Evolutionary conservation across 1,140 invertebrate species (phyloP).

Genomic region (Bombus huntii): DNA sequence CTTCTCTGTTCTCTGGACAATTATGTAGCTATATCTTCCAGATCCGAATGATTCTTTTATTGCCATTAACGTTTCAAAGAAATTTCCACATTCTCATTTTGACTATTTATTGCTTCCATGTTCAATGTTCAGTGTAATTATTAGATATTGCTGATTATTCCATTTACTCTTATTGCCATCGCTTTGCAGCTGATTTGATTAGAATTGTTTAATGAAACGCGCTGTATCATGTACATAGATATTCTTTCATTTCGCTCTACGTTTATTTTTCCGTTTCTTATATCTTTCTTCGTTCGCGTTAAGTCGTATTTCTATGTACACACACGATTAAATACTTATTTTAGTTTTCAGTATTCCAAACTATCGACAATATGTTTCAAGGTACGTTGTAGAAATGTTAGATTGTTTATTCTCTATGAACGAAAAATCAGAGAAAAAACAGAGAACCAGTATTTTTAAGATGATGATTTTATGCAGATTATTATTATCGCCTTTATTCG

Average conservation of each 20-base stretch:
- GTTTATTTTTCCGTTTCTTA: slow-evolving; percentile 32
- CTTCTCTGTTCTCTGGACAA: slow-evolving; percentile 26
- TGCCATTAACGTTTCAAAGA: slow-evolving; percentile 35
- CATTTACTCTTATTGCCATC: slow-evolving; percentile 67
- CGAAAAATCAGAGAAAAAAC: slow-evolving; percentile 33
- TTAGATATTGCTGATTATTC: slow-evolving; percentile 69
- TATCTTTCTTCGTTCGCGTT: slow-evolving; percentile 1
- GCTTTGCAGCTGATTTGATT: slow-evolving; percentile 65
- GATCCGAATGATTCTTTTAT: slow-evolving; percentile 26
- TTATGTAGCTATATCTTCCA: slow-evolving; percentile 30
- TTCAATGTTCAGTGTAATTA: slow-evolving; percentile 63
- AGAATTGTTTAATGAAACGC: slow-evolving; percentile 54
- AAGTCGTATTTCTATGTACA: not conserved
- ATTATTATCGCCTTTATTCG: slow-evolving; percentile 44
- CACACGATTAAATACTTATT: slow-evolving; percentile 13
- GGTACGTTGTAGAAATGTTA: slow-evolving; percentile 49
- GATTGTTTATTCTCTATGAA: slow-evolving; percentile 51
- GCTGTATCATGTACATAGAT: slow-evolving; percentile 59
- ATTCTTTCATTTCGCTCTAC: slow-evolving; percentile 21
- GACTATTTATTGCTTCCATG: slow-evolving; percentile 69
- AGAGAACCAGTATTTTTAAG: slow-evolving; percentile 68
- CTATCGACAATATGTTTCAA: slow-evolving; percentile 53
- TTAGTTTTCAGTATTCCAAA: slow-evolving; percentile 59
- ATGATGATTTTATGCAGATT: slow-evolving; percentile 38
- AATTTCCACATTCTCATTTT: slow-evolving; percentile 59